phyloP scores from a whole-genome alignment of 2,797 vertebrate species.

The Yasuhikotakia modesta region DNA sequence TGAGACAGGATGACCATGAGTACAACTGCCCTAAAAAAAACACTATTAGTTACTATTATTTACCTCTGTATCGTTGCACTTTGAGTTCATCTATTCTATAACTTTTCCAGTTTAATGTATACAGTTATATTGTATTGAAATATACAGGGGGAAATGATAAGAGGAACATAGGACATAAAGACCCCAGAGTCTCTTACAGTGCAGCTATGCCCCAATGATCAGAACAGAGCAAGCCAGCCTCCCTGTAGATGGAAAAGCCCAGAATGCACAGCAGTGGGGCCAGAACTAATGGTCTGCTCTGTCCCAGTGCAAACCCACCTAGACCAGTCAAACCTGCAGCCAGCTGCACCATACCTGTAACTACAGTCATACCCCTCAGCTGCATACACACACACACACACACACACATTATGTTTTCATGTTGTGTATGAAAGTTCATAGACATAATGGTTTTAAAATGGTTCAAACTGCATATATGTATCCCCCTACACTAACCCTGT shows the following conservation, averaged over 20 bases:
- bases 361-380: constrained; percentile 81
- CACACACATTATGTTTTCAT: too few species aligned
- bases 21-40: constrained; percentile 74
- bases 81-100: background rate
- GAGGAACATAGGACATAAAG: background rate
- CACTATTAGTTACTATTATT: background rate
- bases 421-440: too few species aligned
- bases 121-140: background rate
- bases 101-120: background rate
- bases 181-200: constrained; percentile 69
- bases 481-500: too few species aligned
- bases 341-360: constrained; percentile 77
- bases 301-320: constrained; percentile 67
- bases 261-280: constrained; percentile 82
- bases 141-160: background rate
- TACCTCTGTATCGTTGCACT: background rate
- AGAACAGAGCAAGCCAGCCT: constrained; percentile 81
- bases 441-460: too few species aligned
- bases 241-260: constrained; percentile 80
- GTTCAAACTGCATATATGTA: too few species aligned
- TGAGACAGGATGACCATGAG: constrained; percentile 80
- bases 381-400: constrained; percentile 56
- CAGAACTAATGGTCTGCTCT: constrained; percentile 82
- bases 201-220: constrained; percentile 79
- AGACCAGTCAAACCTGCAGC: constrained; percentile 71